Evolutionary conservation across 1,140 invertebrate genomes (phyloP), one percentile per base, ranked within the genome.

Genomic region (Uloborus diversus): DNA sequence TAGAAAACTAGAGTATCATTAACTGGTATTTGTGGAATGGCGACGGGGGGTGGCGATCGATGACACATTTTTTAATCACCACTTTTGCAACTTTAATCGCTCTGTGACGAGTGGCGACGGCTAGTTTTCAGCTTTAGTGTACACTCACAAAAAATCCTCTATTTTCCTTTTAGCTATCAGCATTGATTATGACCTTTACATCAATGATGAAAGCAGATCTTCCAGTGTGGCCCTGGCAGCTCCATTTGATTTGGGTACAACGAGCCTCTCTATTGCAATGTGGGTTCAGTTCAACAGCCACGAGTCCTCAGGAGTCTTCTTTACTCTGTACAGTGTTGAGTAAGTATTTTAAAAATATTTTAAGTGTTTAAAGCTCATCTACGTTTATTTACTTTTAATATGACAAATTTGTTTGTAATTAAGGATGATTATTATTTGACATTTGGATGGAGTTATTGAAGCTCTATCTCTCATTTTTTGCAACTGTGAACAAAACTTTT

Each of bases 271-370:
- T 0, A 89, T 99, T 28, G 95, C 93, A 7, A 91, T 98, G 90
- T 99, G 97, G 97, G 94, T 99, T 0, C 94, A 96, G 86, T 99
- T 96, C 82, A 94, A 94, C 3, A 92, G 92, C 84, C 91, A 92
- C 86, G 94, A 96, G 84, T 94, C 95, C 85, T 92, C 91, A 75
- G 96, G 96, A 82, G 94, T 95, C 73, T 96, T 98, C 90, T 95
- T 98, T 82, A 97, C 95, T 0, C 89, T 98, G 0, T 99, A 97
- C 85, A 91, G 91, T 70, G 95, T 96, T 14, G 90, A 91, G 89
- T 94, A 90, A 84, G 88, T 88, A 73, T n/a, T n/a, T n/a, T n/a
- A n/a, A 61, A 56, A 30, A 51, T 33, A 23, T 64, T 62, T 2
- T 23, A 30, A 13, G 35, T n/a, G 9, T 23, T 47, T 47, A 4